Evolutionary conservation across 1,140 invertebrate genomes (phyloP), one percentile per base, ranked within the genome.

Genomic region (Brachionus koreanus): DNA sequence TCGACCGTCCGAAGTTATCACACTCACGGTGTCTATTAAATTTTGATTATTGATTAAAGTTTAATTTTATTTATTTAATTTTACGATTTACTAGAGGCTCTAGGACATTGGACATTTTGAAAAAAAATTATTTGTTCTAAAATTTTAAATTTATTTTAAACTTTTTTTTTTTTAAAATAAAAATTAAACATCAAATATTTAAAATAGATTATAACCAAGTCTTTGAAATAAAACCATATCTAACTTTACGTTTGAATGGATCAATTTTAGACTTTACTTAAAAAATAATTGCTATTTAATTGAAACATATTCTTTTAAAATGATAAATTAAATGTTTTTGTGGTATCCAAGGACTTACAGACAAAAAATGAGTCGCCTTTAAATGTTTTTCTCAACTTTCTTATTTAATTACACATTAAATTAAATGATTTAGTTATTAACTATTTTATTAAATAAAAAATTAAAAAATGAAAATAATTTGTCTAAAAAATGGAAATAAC

Each of bases 61-160:
- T 33, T 77, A 13, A 46, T 23, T 42, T 29, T 42, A 13, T 29
- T 16, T 46, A 16, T 2, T 39, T 19, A n/a, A n/a, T 2, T 5
- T 77, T 77, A 77, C 74, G 74, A 52, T 77, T 77, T 29, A 77
- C 74, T n/a, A 77, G 43, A 23, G 74, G 46, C 16, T 77, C 74
- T 23, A 77, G 74, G 49, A 77, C 74, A 16, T 33, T 77, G n/a
- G 74, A 77, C 74, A 77, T 77, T n/a, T 9, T 76, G 46, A 6
- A 25, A 33, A 61, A 57, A 25, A 23, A 13, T 23, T 13, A n/a
- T 42, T 52, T 52, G 23, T 42, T 52, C 29, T 57, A 35, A 49
- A 35, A 29, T 61, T 33, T 61, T 37, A 23, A 33, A 42, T 76
- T 76, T 57, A 2, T 49, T 46, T 77, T 23, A 10, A 77, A 77